These are phyloP conservation scores for Hemicrepidius hirtus DNA, from an alignment of 2,888 invertebrate genomes.

Conservation along the genomic window DNA sequence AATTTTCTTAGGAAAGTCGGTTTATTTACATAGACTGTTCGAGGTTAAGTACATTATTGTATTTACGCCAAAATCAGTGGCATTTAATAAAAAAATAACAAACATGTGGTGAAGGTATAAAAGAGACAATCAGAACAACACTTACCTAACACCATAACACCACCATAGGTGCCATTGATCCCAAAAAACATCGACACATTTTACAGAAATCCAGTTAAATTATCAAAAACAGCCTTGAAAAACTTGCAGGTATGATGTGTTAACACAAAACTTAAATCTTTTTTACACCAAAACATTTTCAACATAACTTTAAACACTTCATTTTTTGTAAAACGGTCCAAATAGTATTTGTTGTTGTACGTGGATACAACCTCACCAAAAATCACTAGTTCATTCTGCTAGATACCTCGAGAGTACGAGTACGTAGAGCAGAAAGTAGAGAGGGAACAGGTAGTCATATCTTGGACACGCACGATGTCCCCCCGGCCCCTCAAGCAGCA, in stretches of 20 bases:
- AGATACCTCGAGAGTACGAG: slow-evolving; percentile 53
- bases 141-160: slow-evolving; percentile 58
- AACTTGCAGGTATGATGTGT: slow-evolving; percentile 4
- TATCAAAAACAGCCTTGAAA: slow-evolving; percentile 61
- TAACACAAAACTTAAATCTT: slow-evolving; percentile 49
- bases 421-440: slow-evolving; percentile 64
- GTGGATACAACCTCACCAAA: slow-evolving; percentile 36
- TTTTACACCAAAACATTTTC: slow-evolving; percentile 48
- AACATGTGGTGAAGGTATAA: not conserved
- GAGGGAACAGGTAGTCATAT: slow-evolving; percentile 68
- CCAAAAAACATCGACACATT: slow-evolving; percentile 59
- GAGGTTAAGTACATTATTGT: not conserved
- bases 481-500: slow-evolving; percentile 35
- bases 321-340: not conserved
- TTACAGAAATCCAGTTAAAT: slow-evolving; percentile 57
- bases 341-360: slow-evolving; percentile 26
- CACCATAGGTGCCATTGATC: slow-evolving; percentile 59
- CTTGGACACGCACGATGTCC: slow-evolving; percentile 59
- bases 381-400: slow-evolving; percentile 46
- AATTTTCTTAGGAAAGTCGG: not conserved
- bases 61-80: not conserved
- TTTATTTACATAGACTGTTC: not conserved
- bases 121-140: slow-evolving; percentile 6
- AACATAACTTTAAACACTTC: not conserved
- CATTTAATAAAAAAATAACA: not conserved